Percentiles rank a stretch among this genome's conserved stretches.
Conservation (phyloP, 2,888 invertebrate species). For the Netelia melanura region DNA sequence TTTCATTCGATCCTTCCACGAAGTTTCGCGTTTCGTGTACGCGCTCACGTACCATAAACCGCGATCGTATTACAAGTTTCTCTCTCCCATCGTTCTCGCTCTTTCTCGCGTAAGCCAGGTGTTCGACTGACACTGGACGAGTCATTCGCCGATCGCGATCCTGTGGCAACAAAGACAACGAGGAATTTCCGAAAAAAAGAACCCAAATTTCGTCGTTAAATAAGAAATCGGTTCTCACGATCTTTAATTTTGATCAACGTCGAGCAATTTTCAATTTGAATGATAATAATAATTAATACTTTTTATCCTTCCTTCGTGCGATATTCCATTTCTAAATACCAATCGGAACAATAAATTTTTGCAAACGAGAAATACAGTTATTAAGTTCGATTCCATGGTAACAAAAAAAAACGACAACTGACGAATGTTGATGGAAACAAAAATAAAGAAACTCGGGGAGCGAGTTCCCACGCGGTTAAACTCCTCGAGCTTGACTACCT, state of each 20-base stretch:
- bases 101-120: conserved; percentile 48
- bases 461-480: conserved; percentile 47
- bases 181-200: not conserved
- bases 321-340: too few relatives aligned
- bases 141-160: conserved; percentile 17
- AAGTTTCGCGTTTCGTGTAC: conserved; percentile 62
- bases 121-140: conserved; percentile 22
- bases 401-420: not conserved
- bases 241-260: too few relatives aligned
- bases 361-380: too few relatives aligned
- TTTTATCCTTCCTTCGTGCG: too few relatives aligned
- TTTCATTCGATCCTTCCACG: conserved; percentile 62
- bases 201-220: not conserved
- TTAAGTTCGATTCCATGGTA: not conserved
- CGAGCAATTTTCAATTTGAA: too few relatives aligned
- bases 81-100: conserved; percentile 10
- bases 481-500: conserved; percentile 27
- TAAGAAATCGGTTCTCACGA: too few relatives aligned
- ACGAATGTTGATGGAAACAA: not conserved
- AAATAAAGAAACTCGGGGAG: conserved; percentile 32
- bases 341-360: too few relatives aligned
- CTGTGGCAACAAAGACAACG: not conserved
- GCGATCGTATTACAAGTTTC: conserved; percentile 54
- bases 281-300: too few relatives aligned
- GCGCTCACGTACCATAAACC: conserved; percentile 49